Conservation (phyloP, 2,113 vertebrate species). For the Proteles cristata region DNA sequence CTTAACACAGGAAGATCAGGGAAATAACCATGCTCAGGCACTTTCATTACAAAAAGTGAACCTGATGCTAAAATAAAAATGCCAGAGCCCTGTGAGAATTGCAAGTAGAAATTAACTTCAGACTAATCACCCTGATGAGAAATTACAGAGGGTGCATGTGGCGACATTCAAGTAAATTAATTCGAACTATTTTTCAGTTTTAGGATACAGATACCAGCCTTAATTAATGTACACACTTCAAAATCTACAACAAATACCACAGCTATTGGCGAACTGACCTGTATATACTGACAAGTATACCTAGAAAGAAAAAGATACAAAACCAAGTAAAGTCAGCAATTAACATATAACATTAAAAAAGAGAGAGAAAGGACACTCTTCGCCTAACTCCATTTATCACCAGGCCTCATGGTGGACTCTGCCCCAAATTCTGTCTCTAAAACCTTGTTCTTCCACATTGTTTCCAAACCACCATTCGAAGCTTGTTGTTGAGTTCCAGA, state of each 20-base stretch:
- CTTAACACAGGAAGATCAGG: not conserved
- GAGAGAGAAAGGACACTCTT: not conserved
- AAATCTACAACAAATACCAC: not conserved
- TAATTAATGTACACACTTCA: not conserved
- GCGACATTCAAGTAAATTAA: not conserved
- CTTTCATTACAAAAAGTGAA: constrained; percentile 5
- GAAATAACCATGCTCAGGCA: not conserved
- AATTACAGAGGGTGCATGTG: constrained; percentile 20
- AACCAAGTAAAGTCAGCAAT: not conserved
- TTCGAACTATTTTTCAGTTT: not conserved
- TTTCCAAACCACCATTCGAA: not conserved
- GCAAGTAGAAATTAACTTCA: constrained; percentile 68
- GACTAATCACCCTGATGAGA: not conserved
- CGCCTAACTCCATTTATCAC: not conserved
- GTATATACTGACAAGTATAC: not conserved
- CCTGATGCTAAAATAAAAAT: not conserved
- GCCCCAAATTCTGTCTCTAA: not conserved
- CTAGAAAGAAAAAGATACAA: not conserved
- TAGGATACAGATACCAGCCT: not conserved
- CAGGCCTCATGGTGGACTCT: not conserved
- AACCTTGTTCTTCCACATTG: not conserved
- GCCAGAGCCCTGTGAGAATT: not conserved
- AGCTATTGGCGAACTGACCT: not conserved
- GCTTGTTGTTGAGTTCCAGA: not conserved
- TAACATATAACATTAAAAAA: not conserved